Evolutionary conservation across 2,113 vertebrate genomes (phyloP).

Genomic region (Phocoena phocoena): DNA sequence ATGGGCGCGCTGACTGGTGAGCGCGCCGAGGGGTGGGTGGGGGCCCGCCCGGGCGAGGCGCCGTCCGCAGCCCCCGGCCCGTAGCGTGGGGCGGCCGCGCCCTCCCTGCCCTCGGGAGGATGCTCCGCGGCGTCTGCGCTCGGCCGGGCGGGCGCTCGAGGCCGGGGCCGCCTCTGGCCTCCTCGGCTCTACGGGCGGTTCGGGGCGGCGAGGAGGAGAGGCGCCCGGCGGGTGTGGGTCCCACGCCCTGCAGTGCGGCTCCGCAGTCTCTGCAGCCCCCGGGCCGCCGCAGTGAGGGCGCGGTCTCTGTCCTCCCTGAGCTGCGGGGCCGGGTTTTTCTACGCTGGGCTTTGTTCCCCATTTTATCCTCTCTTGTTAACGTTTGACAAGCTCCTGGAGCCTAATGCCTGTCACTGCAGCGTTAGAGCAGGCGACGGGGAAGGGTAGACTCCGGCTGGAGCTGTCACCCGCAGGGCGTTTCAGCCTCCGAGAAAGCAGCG

Average conservation of each 20-base stretch:
- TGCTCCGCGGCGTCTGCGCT: constrained; percentile 5
- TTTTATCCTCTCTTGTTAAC: not conserved
- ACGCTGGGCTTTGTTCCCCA: constrained; percentile 70
- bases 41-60: not conserved
- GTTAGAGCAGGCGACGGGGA: not conserved
- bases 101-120: not conserved
- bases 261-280: not conserved
- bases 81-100: not conserved
- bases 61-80: not conserved
- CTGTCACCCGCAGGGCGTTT: constrained; percentile 51
- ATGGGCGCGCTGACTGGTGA: constrained; percentile 59
- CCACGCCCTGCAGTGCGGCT: constrained; percentile 17
- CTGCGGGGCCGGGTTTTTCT: constrained; percentile 42
- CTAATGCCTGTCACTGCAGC: not conserved
- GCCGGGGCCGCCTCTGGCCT: not conserved
- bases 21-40: not conserved
- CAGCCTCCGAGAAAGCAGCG: not conserved
- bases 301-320: constrained; percentile 43
- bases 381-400: not conserved
- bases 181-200: not conserved
- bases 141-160: not conserved
- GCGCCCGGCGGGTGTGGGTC: not conserved
- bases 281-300: constrained; percentile 45
- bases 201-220: not conserved
- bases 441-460: not conserved